Evolutionary conservation across 2,113 vertebrate species (phyloP).

Genomic region (Sprattus sprattus): DNA sequence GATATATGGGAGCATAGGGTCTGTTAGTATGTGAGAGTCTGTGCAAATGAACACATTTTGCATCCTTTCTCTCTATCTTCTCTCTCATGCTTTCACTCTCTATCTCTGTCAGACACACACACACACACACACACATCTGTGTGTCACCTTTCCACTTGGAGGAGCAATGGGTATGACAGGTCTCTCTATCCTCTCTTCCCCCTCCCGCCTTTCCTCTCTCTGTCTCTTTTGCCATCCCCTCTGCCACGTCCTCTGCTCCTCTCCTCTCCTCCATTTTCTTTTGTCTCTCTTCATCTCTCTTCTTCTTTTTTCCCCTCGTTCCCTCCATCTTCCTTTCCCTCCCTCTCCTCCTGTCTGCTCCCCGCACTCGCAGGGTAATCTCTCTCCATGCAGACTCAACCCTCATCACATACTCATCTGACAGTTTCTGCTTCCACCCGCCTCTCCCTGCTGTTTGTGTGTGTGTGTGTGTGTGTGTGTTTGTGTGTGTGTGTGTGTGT

Average conservation of each 20-base stretch:
- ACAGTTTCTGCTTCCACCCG: neutral
- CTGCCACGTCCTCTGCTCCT: neutral
- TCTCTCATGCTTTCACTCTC: conserved; percentile 20
- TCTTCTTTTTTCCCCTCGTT: neutral
- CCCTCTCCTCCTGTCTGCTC: neutral
- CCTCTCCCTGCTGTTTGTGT: neutral
- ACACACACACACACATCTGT: conserved; percentile 6
- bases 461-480: neutral
- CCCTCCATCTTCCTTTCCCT: neutral
- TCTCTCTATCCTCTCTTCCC: conserved; percentile 3
- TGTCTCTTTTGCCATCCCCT: neutral
- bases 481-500: neutral
- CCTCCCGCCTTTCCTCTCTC: neutral
- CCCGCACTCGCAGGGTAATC: neutral
- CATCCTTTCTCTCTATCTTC: neutral
- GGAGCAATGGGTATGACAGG: conserved; percentile 13
- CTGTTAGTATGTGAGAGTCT: neutral
- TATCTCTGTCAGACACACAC: conserved; percentile 12
- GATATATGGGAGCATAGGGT: too few relatives aligned
- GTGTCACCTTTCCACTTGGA: conserved; percentile 15
- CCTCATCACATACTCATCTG: conserved; percentile 11
- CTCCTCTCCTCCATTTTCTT: neutral
- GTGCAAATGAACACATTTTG: neutral
- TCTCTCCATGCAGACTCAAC: neutral
- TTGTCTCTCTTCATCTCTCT: neutral